Evolutionary conservation across 2,113 vertebrate species (phyloP).

Genomic region (Lynx canadensis): DNA sequence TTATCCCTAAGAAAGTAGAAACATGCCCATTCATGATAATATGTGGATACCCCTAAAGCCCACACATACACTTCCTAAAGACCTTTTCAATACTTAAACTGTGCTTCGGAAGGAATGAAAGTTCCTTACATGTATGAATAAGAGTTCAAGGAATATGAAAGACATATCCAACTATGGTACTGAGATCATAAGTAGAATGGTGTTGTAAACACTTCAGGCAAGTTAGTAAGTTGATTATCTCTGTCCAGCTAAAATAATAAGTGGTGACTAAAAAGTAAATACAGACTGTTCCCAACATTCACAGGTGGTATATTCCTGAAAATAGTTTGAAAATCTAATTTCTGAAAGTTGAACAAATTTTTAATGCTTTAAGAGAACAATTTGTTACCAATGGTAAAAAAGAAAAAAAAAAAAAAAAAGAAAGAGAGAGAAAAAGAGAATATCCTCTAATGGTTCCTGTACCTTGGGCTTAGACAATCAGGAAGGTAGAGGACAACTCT

Average conservation of each 20-base stretch:
- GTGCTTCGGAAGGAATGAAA: conserved; percentile 1
- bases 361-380: conserved; percentile 14
- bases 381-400: background rate
- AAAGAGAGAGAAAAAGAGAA: background rate
- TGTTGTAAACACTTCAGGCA: background rate
- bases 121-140: background rate
- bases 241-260: conserved; percentile 29
- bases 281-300: background rate
- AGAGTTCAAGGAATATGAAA: conserved; percentile 39
- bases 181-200: background rate
- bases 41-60: background rate
- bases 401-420: background rate
- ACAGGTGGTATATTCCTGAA: background rate
- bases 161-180: background rate
- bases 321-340: conserved; percentile 43
- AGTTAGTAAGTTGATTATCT: conserved; percentile 10
- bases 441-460: background rate
- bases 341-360: conserved; percentile 25
- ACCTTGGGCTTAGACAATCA: background rate
- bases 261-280: background rate
- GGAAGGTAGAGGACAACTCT: background rate
- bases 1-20: conserved; percentile 5
- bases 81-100: conserved; percentile 14
- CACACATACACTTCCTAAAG: background rate
- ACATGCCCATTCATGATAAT: background rate